Evolutionary conservation across 2,888 invertebrate genomes (phyloP).

Genomic region (Andrena marginata): DNA sequence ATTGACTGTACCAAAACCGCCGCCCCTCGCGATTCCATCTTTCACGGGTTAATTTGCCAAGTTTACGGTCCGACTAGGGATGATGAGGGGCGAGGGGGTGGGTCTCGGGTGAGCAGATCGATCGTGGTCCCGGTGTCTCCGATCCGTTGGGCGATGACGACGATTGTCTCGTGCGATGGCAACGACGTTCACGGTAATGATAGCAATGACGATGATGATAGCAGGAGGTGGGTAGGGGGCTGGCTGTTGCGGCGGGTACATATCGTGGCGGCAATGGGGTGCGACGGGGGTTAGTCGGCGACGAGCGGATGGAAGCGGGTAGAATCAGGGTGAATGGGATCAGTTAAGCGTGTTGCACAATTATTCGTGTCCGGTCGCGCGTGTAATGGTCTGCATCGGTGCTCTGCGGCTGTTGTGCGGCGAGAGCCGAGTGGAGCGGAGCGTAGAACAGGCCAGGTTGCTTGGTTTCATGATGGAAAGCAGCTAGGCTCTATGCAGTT

Average conservation of each 20-base stretch:
- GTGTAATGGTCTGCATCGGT: slow-evolving; percentile 88
- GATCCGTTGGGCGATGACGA: slow-evolving; percentile 41
- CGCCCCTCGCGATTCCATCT: background rate
- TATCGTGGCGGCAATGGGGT: slow-evolving; percentile 65
- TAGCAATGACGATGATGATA: slow-evolving; percentile 57
- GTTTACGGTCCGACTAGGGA: background rate
- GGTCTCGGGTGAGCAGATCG: background rate
- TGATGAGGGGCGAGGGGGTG: background rate
- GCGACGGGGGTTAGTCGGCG: slow-evolving; percentile 66
- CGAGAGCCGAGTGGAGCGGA: slow-evolving; percentile 74
- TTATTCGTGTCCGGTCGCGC: slow-evolving; percentile 88
- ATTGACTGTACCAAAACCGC: background rate
- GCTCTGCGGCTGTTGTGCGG: slow-evolving; percentile 83
- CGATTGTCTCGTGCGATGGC: slow-evolving; percentile 43
- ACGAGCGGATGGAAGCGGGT: slow-evolving; percentile 80
- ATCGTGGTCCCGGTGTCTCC: slow-evolving; percentile 18
- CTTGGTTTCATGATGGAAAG: slow-evolving; percentile 71
- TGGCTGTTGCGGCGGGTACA: slow-evolving; percentile 71
- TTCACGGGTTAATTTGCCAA: slow-evolving; percentile 15
- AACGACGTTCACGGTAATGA: slow-evolving; percentile 62
- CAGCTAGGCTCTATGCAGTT: slow-evolving; percentile 60
- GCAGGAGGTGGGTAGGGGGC: slow-evolving; percentile 52
- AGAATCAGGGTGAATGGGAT: slow-evolving; percentile 86
- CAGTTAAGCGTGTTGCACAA: slow-evolving; percentile 89
- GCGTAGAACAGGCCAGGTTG: slow-evolving; percentile 66